Conservation (phyloP, 2,888 invertebrate species). For the Drosophila formosana region DNA sequence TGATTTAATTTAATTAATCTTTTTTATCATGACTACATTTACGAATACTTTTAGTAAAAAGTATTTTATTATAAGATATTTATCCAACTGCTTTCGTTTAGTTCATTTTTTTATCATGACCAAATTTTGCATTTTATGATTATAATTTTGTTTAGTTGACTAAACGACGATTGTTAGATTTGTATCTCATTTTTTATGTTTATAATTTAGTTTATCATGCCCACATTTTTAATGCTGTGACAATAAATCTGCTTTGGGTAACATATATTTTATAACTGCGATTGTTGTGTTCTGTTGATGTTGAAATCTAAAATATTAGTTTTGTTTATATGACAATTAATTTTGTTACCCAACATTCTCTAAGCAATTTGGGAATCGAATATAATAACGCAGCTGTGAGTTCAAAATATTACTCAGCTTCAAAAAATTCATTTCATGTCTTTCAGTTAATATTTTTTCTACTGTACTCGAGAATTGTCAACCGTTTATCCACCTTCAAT, state of each 20-base stretch:
- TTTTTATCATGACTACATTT: no score
- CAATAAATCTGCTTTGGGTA: background rate
- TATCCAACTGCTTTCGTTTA: no score
- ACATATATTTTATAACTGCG: no score
- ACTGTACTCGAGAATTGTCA: constrained; percentile 2
- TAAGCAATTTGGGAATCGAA: background rate
- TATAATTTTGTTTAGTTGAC: no score
- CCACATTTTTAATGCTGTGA: background rate
- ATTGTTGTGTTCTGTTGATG: background rate
- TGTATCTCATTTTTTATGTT: no score
- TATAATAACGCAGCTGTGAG: background rate
- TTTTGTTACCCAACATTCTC: background rate
- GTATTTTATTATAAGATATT: no score
- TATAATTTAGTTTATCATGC: no score
- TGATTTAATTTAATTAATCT: background rate
- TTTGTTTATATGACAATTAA: background rate
- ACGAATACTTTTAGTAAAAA: no score
- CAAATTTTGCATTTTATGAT: no score
- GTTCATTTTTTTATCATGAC: no score
- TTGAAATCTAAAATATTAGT: background rate
- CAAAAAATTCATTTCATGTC: background rate
- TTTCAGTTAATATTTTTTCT: background rate
- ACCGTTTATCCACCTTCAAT: background rate
- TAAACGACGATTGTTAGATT: no score
- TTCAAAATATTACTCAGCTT: background rate